These are phyloP conservation scores for Bombus vancouverensis DNA, from an alignment of 1,140 invertebrate species.

Conservation along the genomic window DNA sequence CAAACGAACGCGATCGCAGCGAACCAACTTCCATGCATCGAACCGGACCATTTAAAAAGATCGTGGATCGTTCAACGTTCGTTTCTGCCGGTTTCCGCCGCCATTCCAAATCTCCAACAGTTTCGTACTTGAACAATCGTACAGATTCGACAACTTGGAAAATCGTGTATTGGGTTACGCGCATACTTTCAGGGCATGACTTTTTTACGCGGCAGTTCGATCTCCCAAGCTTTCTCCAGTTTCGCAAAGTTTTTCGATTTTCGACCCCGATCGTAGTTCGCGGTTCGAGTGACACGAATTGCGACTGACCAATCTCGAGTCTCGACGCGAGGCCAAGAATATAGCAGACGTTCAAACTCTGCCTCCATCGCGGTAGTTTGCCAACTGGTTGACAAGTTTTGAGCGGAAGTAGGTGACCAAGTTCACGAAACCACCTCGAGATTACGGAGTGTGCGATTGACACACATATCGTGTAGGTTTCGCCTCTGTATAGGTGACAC, in stretches of 20 bases:
- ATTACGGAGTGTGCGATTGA: slow-evolving; percentile 39
- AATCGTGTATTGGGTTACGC: neutral
- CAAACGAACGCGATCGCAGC: slow-evolving; percentile 12
- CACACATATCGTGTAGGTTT: neutral
- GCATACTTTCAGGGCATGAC: slow-evolving; percentile 13
- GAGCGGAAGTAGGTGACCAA: slow-evolving; percentile 61
- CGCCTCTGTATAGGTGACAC: neutral
- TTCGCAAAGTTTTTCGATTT: slow-evolving; percentile 32
- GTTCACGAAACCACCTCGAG: slow-evolving; percentile 48
- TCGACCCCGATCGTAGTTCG: slow-evolving; percentile 21
- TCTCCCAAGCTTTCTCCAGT: neutral
- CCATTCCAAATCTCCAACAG: neutral
- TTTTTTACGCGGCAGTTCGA: slow-evolving; percentile 23
- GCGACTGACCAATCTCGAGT: slow-evolving; percentile 52
- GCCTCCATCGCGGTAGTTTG: slow-evolving; percentile 55
- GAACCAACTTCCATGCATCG: too few relatives aligned
- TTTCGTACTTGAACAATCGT: neutral
- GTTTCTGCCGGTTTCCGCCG: neutral
- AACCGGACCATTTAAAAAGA: slow-evolving; percentile 28
- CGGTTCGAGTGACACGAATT: slow-evolving; percentile 28
- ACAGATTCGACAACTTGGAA: neutral
- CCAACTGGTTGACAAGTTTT: slow-evolving; percentile 66
- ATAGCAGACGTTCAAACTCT: slow-evolving; percentile 32
- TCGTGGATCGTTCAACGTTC: slow-evolving; percentile 50
- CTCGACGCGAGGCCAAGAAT: slow-evolving; percentile 2